Conservation (phyloP, 2,113 vertebrate species). For the Spheniscus mendiculus region DNA sequence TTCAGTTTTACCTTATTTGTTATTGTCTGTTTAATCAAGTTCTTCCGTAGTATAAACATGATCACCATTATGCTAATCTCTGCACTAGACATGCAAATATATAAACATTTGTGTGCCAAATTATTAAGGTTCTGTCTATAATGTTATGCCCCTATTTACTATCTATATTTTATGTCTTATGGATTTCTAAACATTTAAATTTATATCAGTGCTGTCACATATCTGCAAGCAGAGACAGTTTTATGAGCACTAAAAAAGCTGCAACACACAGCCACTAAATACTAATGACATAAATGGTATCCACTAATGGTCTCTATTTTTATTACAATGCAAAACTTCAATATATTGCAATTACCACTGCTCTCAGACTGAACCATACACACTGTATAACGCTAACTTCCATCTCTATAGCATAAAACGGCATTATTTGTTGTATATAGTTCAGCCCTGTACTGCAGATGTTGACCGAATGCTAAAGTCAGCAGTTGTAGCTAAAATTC, state of each 20-base stretch:
- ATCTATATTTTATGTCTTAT: conserved; percentile 91
- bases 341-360: conserved; percentile 85
- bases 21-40: conserved; percentile 64
- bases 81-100: conserved; percentile 75
- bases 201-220: conserved; percentile 84
- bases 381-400: conserved; percentile 15
- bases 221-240: conserved; percentile 88
- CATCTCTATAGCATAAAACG: not conserved
- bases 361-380: conserved; percentile 67
- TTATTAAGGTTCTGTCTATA: conserved; percentile 75
- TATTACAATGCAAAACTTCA: conserved; percentile 84
- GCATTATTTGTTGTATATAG: conserved; percentile 20
- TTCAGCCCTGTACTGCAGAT: not conserved
- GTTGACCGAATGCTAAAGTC: conserved; percentile 34
- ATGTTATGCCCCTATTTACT: conserved; percentile 78
- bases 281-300: conserved; percentile 90
- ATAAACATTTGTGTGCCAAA: conserved; percentile 75
- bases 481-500: not conserved
- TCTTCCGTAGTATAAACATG: conserved; percentile 59
- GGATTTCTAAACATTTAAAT: conserved; percentile 86
- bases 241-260: conserved; percentile 94
- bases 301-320: conserved; percentile 87
- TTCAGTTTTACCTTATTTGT: conserved; percentile 56
- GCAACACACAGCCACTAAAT: conserved; percentile 83
- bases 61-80: conserved; percentile 71